A percentile compares a stretch with the other conserved stretches of the same genome.
Evolutionary conservation across 1,140 invertebrate genomes (phyloP).

Genomic region (Anastatus disparis): DNA sequence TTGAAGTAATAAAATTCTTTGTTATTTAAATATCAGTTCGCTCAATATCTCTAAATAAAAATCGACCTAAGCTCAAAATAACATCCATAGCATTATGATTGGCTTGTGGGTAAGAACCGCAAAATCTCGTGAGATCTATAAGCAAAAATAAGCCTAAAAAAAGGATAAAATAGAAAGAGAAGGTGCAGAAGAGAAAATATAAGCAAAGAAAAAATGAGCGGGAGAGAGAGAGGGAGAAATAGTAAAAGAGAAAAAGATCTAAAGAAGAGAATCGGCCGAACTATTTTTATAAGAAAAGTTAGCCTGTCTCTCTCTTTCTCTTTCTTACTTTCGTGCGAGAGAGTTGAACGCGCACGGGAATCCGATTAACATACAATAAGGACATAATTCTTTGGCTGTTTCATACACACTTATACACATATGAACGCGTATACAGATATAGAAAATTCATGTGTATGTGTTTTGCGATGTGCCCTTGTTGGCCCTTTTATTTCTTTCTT

Average conservation of each 20-base stretch:
- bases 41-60: too few relatives aligned
- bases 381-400: conserved; percentile 52
- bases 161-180: background rate
- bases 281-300: conserved; percentile 44
- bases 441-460: conserved; percentile 5
- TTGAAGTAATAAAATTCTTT: too few relatives aligned
- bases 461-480: conserved; percentile 46
- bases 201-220: background rate
- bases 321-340: background rate
- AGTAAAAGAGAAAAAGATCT: conserved; percentile 32
- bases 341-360: conserved; percentile 39
- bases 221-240: background rate
- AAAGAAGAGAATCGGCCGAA: conserved; percentile 40
- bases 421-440: background rate
- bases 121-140: conserved; percentile 8
- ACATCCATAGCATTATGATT: too few relatives aligned
- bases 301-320: too few relatives aligned
- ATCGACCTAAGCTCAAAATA: too few relatives aligned
- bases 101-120: background rate
- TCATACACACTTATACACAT: background rate
- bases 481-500: conserved; percentile 47
- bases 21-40: too few relatives aligned
- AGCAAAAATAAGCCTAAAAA: too few relatives aligned
- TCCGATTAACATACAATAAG: conserved; percentile 58
- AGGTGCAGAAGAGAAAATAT: background rate